Percentiles rank a stretch among this genome's conserved stretches.
Evolutionary conservation across 2,113 vertebrate genomes (phyloP).

Genomic region (Gobio gobio): DNA sequence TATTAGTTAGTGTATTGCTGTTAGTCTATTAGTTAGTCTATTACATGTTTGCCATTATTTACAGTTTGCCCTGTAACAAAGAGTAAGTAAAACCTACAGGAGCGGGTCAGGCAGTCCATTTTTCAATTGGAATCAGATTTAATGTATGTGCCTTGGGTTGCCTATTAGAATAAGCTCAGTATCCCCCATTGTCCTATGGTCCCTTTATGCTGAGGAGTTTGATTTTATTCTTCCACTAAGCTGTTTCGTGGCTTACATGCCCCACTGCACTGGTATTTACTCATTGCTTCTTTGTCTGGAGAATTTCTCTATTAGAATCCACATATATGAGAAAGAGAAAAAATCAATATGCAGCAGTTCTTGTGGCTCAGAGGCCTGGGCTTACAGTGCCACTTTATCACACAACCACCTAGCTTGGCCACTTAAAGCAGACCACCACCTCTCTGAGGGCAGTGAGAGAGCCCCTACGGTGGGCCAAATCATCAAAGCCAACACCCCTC

Average conservation of each 20-base stretch:
- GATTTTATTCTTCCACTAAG: constrained; percentile 51
- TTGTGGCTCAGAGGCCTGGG: constrained; percentile 38
- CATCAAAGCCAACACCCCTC: constrained; percentile 6
- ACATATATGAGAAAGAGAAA: constrained; percentile 58
- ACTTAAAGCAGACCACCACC: constrained; percentile 61
- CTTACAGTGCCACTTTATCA: constrained; percentile 53
- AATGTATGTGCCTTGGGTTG: constrained; percentile 4
- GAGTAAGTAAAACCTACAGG: background rate
- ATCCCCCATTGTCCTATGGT: constrained; percentile 35
- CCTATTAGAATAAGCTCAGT: constrained; percentile 39
- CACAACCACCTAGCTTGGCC: constrained; percentile 50
- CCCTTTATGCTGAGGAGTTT: constrained; percentile 57
- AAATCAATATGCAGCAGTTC: constrained; percentile 71
- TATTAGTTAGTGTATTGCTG: background rate
- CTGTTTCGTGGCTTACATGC: constrained; percentile 48
- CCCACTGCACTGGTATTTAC: constrained; percentile 56
- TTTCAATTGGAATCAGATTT: constrained; percentile 22
- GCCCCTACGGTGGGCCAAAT: constrained; percentile 62
- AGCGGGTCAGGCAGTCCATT: background rate
- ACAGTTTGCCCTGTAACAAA: background rate
- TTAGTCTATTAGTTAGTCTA: background rate
- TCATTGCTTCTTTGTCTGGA: constrained; percentile 48
- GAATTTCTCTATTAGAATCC: constrained; percentile 54
- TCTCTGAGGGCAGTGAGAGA: constrained; percentile 66
- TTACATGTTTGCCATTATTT: background rate